Evolutionary conservation across 1,140 invertebrate species (phyloP).

Genomic region (Goniozus legneri): DNA sequence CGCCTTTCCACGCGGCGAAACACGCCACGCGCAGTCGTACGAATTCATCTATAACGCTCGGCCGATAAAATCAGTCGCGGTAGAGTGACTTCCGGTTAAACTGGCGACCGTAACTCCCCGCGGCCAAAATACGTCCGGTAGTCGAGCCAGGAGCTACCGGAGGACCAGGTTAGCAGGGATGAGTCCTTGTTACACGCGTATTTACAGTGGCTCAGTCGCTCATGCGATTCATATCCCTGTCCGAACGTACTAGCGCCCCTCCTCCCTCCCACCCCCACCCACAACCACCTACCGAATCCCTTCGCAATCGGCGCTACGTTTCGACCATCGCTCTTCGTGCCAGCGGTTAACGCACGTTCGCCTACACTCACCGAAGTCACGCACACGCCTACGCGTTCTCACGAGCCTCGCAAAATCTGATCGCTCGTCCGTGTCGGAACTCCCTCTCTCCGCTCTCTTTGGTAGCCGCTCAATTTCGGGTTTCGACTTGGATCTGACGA

Average conservation of each 20-base stretch:
- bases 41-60: too few species aligned
- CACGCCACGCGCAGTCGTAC: too few species aligned
- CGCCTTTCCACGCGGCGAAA: too few species aligned
- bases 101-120: too few species aligned
- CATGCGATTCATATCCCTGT: conserved; percentile 41
- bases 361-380: conserved; percentile 5
- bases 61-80: too few species aligned
- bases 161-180: conserved; percentile 30
- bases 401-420: neutral
- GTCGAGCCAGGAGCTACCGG: conserved; percentile 4
- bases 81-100: too few species aligned
- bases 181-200: conserved; percentile 47
- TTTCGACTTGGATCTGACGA: conserved; percentile 45
- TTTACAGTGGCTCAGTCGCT: conserved; percentile 49
- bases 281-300: too few species aligned
- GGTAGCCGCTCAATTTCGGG: conserved; percentile 22
- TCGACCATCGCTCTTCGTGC: too few species aligned
- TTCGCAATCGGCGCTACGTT: too few species aligned
- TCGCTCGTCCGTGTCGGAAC: neutral
- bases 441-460: conserved; percentile 8
- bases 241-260: conserved; percentile 14
- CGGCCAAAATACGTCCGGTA: too few species aligned
- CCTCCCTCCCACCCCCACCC: neutral
- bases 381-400: conserved; percentile 1
- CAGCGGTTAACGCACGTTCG: neutral